Evolutionary conservation across 2,113 vertebrate species (phyloP).

Genomic region (Onychostoma macrolepis): DNA sequence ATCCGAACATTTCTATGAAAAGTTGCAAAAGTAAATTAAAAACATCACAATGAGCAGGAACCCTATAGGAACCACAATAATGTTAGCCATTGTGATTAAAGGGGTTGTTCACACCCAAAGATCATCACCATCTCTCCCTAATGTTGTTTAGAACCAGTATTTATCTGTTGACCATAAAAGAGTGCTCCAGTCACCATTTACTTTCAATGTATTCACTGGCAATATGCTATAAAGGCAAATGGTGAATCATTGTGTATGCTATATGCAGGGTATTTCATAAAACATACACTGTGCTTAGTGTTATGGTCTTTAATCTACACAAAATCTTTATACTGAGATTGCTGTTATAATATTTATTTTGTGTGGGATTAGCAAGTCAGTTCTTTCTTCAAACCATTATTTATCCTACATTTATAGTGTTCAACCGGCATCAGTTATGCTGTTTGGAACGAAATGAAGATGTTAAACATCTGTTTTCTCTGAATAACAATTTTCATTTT

Average conservation of each 20-base stretch:
- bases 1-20: conserved; percentile 41
- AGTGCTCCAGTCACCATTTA: background rate
- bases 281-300: background rate
- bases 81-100: background rate
- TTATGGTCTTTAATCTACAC: background rate
- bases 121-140: background rate
- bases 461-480: background rate
- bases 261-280: background rate
- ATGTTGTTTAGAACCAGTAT: conserved; percentile 1
- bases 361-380: background rate
- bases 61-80: background rate
- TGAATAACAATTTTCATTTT: background rate
- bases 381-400: background rate
- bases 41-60: background rate
- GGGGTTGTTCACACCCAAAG: background rate
- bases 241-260: background rate
- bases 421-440: background rate
- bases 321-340: background rate
- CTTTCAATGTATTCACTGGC: background rate
- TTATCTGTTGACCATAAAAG: background rate
- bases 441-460: background rate
- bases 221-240: background rate
- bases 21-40: conserved; percentile 23
- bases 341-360: background rate
- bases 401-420: background rate